Evolutionary conservation across 2,797 vertebrate species (phyloP), one percentile per base, ranked within the genome.

Genomic region (Acanthurus leucopareius): DNA sequence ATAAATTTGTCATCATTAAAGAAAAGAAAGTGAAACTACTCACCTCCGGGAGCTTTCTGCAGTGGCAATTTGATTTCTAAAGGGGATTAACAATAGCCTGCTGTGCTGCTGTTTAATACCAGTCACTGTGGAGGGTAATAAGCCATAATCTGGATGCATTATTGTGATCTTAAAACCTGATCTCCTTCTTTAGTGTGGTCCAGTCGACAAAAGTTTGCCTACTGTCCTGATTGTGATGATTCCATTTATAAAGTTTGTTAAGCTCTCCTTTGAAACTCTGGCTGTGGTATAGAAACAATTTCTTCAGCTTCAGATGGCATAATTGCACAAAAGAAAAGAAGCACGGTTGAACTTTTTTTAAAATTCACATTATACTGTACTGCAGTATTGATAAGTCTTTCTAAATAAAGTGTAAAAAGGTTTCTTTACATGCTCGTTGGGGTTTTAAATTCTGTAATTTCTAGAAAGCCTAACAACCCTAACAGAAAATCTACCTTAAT

Each of bases 1-100:
- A 45, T 62, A 10, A 85, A 73, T 78, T 65, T 76, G 16, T 73
- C 3, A 75, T 81, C 35, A 54, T 38, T 71, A 58, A 58, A 73
- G 20, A 66, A 71, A 64, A 49, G 38, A 68, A 57, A 66, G 25
- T 40, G 7, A 54, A 16, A 68, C 7, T 79, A 79, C 71, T 79
- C 10, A 63, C 71, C 28, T 76, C 40, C 45, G 65, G 66, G 57
- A 72, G 56, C 52, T 76, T 56, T 79, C 69, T 71, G 72, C 64
- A 56, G 75, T 60, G 65, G 35, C 10, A 35, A 7, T 62, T 14
- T 72, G 61, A 75, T 75, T 66, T 60, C 2, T 69, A 73, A 9
- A 8, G 20, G 35, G 16, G 63, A 78, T 77, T 77, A 76, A 61
- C 49, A 56, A 49, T 49, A 59, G 53, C 45, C 59, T 2, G 16